These are phyloP conservation scores for Cyrtonyx montezumae DNA, from an alignment of 2,113 vertebrate genomes.

Conservation along the genomic window DNA sequence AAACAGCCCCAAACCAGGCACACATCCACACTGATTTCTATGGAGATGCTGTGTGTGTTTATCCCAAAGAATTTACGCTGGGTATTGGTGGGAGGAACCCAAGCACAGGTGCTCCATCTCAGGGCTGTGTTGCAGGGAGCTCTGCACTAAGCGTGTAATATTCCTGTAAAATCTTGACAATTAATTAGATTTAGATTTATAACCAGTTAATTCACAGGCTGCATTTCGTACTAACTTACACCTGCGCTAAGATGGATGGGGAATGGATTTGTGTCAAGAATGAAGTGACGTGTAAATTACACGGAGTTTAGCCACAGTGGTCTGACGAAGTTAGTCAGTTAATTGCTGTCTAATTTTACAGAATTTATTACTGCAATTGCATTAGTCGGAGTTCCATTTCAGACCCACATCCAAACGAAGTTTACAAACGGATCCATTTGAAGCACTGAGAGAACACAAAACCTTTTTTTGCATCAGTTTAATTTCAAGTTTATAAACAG, in stretches of 20 bases:
- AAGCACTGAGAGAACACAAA: neutral
- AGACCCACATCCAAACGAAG: neutral
- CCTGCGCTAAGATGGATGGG: constrained; percentile 44
- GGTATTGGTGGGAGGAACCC: neutral
- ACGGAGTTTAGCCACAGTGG: constrained; percentile 26
- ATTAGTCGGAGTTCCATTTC: constrained; percentile 6
- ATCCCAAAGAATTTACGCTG: neutral
- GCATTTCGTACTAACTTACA: constrained; percentile 37
- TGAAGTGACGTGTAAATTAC: constrained; percentile 16
- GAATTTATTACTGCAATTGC: constrained; percentile 34
- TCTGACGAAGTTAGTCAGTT: constrained; percentile 34
- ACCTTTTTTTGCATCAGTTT: constrained; percentile 53
- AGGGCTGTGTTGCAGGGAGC: neutral
- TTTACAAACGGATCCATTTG: constrained; percentile 7
- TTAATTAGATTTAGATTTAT: constrained; percentile 65
- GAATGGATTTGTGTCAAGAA: constrained; percentile 53
- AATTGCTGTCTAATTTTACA: constrained; percentile 51
- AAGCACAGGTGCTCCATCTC: constrained; percentile 20
- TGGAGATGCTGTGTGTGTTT: neutral
- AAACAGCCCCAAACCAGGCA: neutral
- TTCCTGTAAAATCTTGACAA: constrained; percentile 52
- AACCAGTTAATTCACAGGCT: constrained; percentile 25
- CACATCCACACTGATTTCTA: neutral
- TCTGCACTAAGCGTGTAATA: constrained; percentile 5
- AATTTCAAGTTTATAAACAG: constrained; percentile 74